phyloP scores from a whole-genome alignment of 2,888 invertebrate species.

The Brachypalpus laphriformis region DNA sequence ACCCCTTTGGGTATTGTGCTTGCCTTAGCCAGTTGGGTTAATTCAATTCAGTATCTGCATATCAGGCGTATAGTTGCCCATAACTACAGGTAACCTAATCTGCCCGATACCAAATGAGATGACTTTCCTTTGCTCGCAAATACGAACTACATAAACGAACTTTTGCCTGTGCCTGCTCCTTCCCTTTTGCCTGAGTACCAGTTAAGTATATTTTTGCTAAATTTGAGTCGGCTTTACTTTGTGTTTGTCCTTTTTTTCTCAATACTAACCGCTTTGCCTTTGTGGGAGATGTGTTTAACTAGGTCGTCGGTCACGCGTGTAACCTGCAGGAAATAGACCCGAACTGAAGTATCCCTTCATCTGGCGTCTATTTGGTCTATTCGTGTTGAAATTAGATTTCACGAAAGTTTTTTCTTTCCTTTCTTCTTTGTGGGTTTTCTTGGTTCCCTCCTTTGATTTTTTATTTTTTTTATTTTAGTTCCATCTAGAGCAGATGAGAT shows the following conservation, averaged over 20 bases:
- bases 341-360: not conserved
- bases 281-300: conserved; percentile 16
- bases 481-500: not conserved
- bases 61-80: not conserved
- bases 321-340: conserved; percentile 36
- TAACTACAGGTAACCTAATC: conserved; percentile 39
- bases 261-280: not conserved
- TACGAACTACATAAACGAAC: conserved; percentile 28
- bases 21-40: not conserved
- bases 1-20: not conserved
- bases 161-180: not conserved
- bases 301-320: conserved; percentile 43
- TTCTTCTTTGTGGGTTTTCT: conserved; percentile 4
- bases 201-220: conserved; percentile 42
- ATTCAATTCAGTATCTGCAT: conserved; percentile 38
- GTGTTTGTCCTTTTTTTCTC: not conserved
- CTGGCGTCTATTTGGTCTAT: conserved; percentile 7
- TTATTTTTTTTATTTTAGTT: not conserved
- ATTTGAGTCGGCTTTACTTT: conserved; percentile 23
- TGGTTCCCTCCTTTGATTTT: not conserved
- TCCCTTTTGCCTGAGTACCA: conserved; percentile 9
- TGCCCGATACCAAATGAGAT: not conserved
- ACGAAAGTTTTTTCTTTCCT: not conserved
- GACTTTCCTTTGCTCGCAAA: conserved; percentile 18
- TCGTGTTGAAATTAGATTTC: conserved; percentile 34